Conservation (phyloP, 2,797 vertebrate genomes). For the Cyclopterus lumpus region DNA sequence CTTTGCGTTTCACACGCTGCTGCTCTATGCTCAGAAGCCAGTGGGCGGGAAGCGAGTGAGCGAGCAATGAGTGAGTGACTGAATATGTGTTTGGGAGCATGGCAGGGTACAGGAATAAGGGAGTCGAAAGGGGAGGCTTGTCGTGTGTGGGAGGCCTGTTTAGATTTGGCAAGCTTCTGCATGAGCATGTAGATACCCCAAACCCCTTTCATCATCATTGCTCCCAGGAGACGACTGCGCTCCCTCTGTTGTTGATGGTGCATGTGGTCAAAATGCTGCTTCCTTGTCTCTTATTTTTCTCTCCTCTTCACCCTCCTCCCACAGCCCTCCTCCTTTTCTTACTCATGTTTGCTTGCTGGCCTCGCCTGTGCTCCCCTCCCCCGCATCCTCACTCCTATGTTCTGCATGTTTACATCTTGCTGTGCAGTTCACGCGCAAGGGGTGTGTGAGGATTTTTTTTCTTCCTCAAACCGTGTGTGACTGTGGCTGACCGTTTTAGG, state of each 20-base stretch:
- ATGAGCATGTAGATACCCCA: slow-evolving; percentile 62
- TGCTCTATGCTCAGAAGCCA: slow-evolving; percentile 54
- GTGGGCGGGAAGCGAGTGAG: slow-evolving; percentile 62
- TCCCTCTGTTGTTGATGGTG: slow-evolving; percentile 66
- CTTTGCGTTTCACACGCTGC: slow-evolving; percentile 66
- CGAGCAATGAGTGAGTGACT: slow-evolving; percentile 54
- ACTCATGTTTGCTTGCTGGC: slow-evolving; percentile 50
- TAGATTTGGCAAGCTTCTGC: slow-evolving; percentile 71
- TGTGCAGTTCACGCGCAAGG: slow-evolving; percentile 48
- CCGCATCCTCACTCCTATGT: slow-evolving; percentile 60
- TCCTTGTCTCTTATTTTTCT: slow-evolving; percentile 41
- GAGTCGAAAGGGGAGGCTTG: slow-evolving; percentile 56
- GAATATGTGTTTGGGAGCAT: slow-evolving; percentile 65
- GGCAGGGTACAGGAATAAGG: slow-evolving; percentile 50
- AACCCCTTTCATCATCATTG: slow-evolving; percentile 66
- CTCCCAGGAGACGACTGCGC: slow-evolving; percentile 56
- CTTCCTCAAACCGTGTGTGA: not conserved
- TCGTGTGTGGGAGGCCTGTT: slow-evolving; percentile 75
- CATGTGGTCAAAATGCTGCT: slow-evolving; percentile 78
- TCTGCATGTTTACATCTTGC: slow-evolving; percentile 80
- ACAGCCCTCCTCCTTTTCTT: slow-evolving; percentile 56
- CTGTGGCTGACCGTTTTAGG: slow-evolving; percentile 25
- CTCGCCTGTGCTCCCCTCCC: slow-evolving; percentile 66
- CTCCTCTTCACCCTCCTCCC: slow-evolving; percentile 53
- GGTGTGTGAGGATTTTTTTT: not conserved